Evolutionary conservation across 2,797 vertebrate species (phyloP).

Genomic region (Antrozous pallidus): DNA sequence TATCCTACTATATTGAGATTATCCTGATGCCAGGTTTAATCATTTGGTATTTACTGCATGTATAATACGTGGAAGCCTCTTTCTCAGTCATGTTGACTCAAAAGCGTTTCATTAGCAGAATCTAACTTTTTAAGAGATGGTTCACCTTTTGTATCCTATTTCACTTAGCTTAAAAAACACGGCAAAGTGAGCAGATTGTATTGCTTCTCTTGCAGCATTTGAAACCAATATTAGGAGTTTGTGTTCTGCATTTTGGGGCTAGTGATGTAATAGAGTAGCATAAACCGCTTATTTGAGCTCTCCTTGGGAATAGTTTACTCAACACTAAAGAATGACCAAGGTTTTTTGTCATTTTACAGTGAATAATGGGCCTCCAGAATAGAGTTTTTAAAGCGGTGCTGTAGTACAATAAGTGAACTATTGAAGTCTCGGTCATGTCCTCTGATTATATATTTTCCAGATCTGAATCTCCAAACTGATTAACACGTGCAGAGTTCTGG

Average conservation of each 20-base stretch:
- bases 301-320: background rate
- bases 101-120: conserved; percentile 37
- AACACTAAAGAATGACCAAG: background rate
- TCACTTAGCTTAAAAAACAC: conserved; percentile 33
- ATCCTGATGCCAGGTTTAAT: background rate
- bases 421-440: background rate
- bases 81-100: background rate
- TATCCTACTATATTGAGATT: background rate
- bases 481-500: background rate
- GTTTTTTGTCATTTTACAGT: background rate
- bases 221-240: conserved; percentile 28
- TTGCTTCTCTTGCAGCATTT: conserved; percentile 45
- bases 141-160: conserved; percentile 49
- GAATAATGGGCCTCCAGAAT: no score
- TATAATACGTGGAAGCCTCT: background rate
- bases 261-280: background rate
- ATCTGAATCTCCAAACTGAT: background rate
- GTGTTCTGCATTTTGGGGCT: conserved; percentile 26
- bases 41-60: background rate
- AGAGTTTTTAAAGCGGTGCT: no score
- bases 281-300: background rate
- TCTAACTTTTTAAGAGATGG: background rate
- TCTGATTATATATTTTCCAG: background rate
- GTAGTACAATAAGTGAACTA: no score
- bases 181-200: conserved; percentile 12